Percentiles rank a stretch among this genome's conserved stretches.
These are phyloP conservation scores for Philereme transversata DNA, from an alignment of 2,888 invertebrate genomes.

Conservation along the genomic window DNA sequence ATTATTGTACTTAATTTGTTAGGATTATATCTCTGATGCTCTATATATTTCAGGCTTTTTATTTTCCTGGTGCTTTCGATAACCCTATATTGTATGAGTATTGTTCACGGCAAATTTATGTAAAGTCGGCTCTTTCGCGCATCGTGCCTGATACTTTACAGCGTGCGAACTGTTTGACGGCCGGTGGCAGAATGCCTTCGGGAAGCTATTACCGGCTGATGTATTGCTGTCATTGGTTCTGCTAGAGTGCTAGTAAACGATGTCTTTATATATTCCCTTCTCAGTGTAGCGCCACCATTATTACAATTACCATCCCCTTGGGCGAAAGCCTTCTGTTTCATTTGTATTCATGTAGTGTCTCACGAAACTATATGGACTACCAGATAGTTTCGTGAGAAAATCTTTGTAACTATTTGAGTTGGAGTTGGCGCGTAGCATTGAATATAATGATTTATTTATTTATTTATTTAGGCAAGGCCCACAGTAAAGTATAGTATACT, in stretches of 20 bases:
- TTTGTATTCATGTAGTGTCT: background rate
- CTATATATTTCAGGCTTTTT: too few relatives aligned
- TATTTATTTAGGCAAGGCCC: too few relatives aligned
- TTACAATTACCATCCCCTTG: slow-evolving; percentile 14
- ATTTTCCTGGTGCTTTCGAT: too few relatives aligned
- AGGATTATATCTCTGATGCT: too few relatives aligned
- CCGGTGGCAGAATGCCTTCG: slow-evolving; percentile 54
- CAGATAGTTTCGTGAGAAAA: too few relatives aligned
- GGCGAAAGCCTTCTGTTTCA: slow-evolving; percentile 1
- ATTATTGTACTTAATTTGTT: too few relatives aligned
- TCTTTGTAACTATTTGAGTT: too few relatives aligned
- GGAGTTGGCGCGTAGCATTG: too few relatives aligned
- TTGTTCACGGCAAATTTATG: slow-evolving; percentile 51
- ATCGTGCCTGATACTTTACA: slow-evolving; percentile 32
- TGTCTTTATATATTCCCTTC: slow-evolving; percentile 13
- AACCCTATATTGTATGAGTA: slow-evolving; percentile 28
- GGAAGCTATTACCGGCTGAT: slow-evolving; percentile 54
- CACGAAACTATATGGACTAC: too few relatives aligned
- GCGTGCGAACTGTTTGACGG: slow-evolving; percentile 57
- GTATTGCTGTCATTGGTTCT: slow-evolving; percentile 38
- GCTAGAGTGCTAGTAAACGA: slow-evolving; percentile 21
- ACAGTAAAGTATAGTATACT: too few relatives aligned
- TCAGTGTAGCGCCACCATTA: slow-evolving; percentile 25
- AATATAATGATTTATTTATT: too few relatives aligned
- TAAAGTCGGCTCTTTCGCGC: slow-evolving; percentile 41